Conservation (phyloP, 2,888 invertebrate genomes). For the Ypsolopha scabrella region DNA sequence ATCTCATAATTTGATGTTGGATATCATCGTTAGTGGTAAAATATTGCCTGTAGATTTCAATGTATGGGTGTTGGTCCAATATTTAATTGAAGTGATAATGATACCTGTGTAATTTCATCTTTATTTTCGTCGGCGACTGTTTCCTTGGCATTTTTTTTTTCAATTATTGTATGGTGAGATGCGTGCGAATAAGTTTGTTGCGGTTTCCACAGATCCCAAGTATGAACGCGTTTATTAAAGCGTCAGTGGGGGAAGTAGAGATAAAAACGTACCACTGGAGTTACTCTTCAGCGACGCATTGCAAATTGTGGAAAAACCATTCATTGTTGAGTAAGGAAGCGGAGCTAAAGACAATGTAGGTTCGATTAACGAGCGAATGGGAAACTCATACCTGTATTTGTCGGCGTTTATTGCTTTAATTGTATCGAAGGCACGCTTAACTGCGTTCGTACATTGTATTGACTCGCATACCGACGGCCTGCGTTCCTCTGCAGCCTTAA, state of each 20-base stretch:
- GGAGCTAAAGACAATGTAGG: conserved; percentile 50
- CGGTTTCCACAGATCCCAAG: conserved; percentile 41
- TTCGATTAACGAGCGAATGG: conserved; percentile 53
- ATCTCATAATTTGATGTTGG: conserved; percentile 10
- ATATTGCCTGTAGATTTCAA: conserved; percentile 25
- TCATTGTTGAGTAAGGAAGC: conserved; percentile 54
- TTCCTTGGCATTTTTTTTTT: conserved; percentile 12
- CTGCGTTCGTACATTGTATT: conserved; percentile 47
- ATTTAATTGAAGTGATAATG: conserved; percentile 17
- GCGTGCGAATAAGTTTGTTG: conserved; percentile 46
- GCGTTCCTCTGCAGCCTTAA: conserved; percentile 39
- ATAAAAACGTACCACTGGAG: conserved; percentile 31
- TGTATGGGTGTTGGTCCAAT: conserved; percentile 6
- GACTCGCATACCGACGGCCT: conserved; percentile 39
- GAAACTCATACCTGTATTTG: conserved; percentile 45
- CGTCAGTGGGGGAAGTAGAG: conserved; percentile 14
- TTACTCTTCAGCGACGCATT: conserved; percentile 44
- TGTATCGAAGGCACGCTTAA: conserved; percentile 57
- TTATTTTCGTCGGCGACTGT: conserved; percentile 9
- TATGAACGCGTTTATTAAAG: background rate
- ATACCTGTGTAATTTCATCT: conserved; percentile 14
- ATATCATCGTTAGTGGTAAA: background rate
- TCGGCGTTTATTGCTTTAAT: conserved; percentile 57
- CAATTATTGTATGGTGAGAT: conserved; percentile 8
- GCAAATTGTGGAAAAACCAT: conserved; percentile 44